Conservation (phyloP, 2,797 vertebrate species). For the Chromis chromis region DNA sequence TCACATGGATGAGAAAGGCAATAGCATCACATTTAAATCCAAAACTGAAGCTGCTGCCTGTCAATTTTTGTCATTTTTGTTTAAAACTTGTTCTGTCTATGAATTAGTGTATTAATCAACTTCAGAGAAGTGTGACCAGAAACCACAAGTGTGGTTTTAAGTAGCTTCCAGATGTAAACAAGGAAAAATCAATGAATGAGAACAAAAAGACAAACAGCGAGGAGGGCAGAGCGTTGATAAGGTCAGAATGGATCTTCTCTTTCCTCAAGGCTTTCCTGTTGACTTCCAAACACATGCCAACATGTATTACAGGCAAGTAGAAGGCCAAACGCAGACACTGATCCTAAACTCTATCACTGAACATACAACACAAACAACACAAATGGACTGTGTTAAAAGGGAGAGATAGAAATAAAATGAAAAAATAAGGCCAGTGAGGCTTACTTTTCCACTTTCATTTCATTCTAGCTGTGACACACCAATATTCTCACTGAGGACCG, state of each 20-base stretch:
- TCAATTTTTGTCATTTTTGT: not conserved
- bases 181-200: not conserved
- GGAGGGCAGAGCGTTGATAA: constrained; percentile 44
- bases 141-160: not conserved
- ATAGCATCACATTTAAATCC: not conserved
- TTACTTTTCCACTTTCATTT: constrained; percentile 2
- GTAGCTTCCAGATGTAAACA: not conserved
- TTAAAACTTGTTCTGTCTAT: not conserved
- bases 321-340: constrained; percentile 26
- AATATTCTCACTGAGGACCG: constrained; percentile 21
- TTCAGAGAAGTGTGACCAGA: not conserved
- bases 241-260: constrained; percentile 49
- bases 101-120: not conserved
- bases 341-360: constrained; percentile 14
- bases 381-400: not conserved
- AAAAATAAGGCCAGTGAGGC: not conserved
- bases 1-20: not conserved
- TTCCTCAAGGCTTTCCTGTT: constrained; percentile 48
- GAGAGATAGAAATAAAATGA: not conserved
- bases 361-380: constrained; percentile 17
- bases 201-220: constrained; percentile 20
- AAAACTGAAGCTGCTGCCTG: no score
- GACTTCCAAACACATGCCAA: constrained; percentile 45
- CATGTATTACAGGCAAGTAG: constrained; percentile 49
- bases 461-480: constrained; percentile 30